Conservation (phyloP, 1,140 invertebrate genomes). For the Daktulosphaira vitifoliae region DNA sequence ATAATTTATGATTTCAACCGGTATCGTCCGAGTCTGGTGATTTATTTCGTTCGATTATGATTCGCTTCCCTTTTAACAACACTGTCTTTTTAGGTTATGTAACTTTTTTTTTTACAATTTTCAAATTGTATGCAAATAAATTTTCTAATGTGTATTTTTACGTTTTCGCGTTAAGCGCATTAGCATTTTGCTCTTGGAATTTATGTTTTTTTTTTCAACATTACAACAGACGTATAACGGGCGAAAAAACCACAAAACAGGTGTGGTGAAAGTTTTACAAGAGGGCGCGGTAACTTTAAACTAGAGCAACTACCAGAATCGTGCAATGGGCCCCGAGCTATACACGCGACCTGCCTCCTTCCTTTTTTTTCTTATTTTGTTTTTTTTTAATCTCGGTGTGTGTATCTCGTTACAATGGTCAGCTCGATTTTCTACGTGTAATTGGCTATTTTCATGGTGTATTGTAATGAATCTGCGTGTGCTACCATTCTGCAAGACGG, state of each 20-base stretch:
- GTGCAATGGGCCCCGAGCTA: slow-evolving; percentile 30
- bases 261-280: slow-evolving; percentile 33
- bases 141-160: too few relatives aligned
- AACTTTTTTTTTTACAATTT: too few relatives aligned
- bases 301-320: slow-evolving; percentile 34
- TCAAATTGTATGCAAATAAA: too few relatives aligned
- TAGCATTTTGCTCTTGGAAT: slow-evolving; percentile 21
- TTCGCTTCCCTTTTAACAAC: too few relatives aligned
- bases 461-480: slow-evolving; percentile 9
- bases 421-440: slow-evolving; percentile 29
- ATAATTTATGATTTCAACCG: too few relatives aligned
- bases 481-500: not conserved
- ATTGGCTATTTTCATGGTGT: slow-evolving; percentile 27
- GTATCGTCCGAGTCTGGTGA: too few relatives aligned
- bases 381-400: slow-evolving; percentile 6
- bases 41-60: too few relatives aligned
- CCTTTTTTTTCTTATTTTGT: slow-evolving; percentile 1
- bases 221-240: slow-evolving; percentile 29
- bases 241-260: slow-evolving; percentile 31
- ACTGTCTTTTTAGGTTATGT: too few relatives aligned
- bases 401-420: slow-evolving; percentile 29
- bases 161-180: slow-evolving; percentile 1
- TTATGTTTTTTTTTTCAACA: slow-evolving; percentile 25
- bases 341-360: slow-evolving; percentile 32
- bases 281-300: slow-evolving; percentile 34